A percentile compares a stretch with the other conserved stretches of the same genome.
Evolutionary conservation across 1,140 invertebrate species (phyloP).

Genomic region (Macrobrachium nipponense): DNA sequence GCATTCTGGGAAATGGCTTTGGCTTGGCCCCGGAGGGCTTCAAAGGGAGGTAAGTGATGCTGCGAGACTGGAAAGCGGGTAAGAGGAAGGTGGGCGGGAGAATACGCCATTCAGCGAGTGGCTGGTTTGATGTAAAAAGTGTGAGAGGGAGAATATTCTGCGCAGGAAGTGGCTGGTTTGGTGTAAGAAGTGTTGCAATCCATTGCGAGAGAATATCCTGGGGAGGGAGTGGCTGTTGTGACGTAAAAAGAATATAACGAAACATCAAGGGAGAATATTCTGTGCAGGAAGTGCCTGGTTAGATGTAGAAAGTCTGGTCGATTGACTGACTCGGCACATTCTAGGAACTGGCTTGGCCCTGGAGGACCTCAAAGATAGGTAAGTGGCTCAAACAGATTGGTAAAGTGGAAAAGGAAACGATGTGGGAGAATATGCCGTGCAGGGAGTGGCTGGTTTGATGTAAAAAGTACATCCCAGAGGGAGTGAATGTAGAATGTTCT

Average conservation of each 20-base stretch:
- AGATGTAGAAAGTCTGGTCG: too few species aligned
- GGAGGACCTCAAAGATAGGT: background rate
- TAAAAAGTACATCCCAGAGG: background rate
- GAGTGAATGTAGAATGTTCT: background rate
- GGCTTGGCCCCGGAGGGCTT: background rate
- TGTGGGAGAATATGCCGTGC: too few species aligned
- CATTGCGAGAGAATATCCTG: too few species aligned
- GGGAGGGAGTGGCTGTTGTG: too few species aligned
- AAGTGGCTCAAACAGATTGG: background rate
- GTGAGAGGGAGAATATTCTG: background rate
- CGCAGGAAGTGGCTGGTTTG: too few species aligned
- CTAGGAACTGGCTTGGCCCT: background rate
- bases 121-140: background rate
- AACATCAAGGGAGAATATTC: too few species aligned
- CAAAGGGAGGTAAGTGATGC: background rate
- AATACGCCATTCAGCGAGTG: background rate
- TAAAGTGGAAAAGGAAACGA: background rate
- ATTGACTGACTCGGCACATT: too few species aligned
- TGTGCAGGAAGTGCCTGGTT: too few species aligned
- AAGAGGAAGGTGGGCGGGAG: background rate
- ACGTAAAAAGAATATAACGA: too few species aligned
- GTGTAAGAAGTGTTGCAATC: too few species aligned
- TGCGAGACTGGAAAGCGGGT: background rate
- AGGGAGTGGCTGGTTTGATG: background rate
- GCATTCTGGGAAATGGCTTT: too few species aligned